These are phyloP conservation scores for Parambassis ranga DNA, from an alignment of 2,797 vertebrate genomes.

Conservation along the genomic window DNA sequence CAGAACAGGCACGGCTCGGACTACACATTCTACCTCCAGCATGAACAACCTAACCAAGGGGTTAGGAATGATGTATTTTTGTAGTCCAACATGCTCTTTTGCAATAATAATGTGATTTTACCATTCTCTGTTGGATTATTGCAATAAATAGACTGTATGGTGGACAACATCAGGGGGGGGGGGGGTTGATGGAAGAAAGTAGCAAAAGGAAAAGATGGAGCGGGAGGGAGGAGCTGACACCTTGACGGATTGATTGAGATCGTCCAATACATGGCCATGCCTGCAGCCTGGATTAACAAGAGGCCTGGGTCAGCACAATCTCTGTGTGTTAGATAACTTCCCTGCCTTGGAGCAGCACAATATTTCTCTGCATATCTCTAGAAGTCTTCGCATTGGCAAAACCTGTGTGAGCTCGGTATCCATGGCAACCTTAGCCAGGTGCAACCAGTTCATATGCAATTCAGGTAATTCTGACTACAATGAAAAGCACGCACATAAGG, in stretches of 20 bases:
- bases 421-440: slow-evolving; percentile 77
- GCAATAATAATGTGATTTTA: too few species aligned
- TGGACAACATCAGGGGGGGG: neutral
- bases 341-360: slow-evolving; percentile 44
- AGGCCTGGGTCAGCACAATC: slow-evolving; percentile 76
- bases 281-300: slow-evolving; percentile 70
- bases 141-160: slow-evolving; percentile 18
- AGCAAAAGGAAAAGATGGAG: slow-evolving; percentile 18
- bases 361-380: slow-evolving; percentile 50
- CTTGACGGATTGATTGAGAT: slow-evolving; percentile 78
- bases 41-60: neutral
- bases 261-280: slow-evolving; percentile 57
- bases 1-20: neutral
- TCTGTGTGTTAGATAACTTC: slow-evolving; percentile 66
- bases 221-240: slow-evolving; percentile 60
- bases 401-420: slow-evolving; percentile 62
- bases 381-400: slow-evolving; percentile 53
- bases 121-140: too few species aligned
- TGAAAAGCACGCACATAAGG: slow-evolving; percentile 70
- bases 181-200: slow-evolving; percentile 7
- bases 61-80: too few species aligned
- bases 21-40: neutral
- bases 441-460: slow-evolving; percentile 68
- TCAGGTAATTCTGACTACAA: slow-evolving; percentile 68
- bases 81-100: too few species aligned